Evolutionary conservation across 1,140 invertebrate species (phyloP), one percentile per base, ranked within the genome.

Genomic region (Zeugodacus cucurbitae): DNA sequence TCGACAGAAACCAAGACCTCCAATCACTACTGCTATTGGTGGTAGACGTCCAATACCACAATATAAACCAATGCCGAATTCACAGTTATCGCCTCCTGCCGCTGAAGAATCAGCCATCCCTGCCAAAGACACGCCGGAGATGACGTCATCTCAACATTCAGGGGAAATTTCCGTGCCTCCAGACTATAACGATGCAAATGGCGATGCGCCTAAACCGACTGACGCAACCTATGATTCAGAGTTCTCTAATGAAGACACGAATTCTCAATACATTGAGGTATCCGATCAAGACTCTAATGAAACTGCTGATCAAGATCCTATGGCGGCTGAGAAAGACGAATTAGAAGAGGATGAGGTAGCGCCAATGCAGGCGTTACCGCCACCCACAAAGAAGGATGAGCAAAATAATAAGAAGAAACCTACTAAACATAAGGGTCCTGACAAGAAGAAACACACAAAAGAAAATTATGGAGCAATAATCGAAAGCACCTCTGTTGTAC

Each of bases 51-150:
- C 95, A 1, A 90, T 95, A 41, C 93, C 94, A 3, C 93, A 94
- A 1, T 95, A 95, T 87, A 95, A 95, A 89, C 95, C 95, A 0
- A 88, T 94, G 44, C 94, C 94, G 4, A 87, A 92, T 44, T 89
- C 90, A 0, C 92, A 91, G 5, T 88, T 90, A 5, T 44, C 87
- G 86, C 87, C 91, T 0, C 89, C 89, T 2, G 67, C 62, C 5
- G 86, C 78, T 4, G 74, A 74, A 20, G 87, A 89, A 8, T 87
- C 59, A n/a, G 11, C 54, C 7, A n/a, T 59, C 62, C 58, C 87
- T 89, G 20, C 85, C 74, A 57, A 89, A 89, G 32, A 41, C 85
- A 2, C 88, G 3, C 37, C 48, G 20, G 59, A 86, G 34, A 6
- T 62, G 22, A 32, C 78, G 17, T 85, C 37, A 54, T 29, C 11